Base-by-base conservation (phyloP, 2,797 vertebrate genomes). In the Momotus momota region DNA sequence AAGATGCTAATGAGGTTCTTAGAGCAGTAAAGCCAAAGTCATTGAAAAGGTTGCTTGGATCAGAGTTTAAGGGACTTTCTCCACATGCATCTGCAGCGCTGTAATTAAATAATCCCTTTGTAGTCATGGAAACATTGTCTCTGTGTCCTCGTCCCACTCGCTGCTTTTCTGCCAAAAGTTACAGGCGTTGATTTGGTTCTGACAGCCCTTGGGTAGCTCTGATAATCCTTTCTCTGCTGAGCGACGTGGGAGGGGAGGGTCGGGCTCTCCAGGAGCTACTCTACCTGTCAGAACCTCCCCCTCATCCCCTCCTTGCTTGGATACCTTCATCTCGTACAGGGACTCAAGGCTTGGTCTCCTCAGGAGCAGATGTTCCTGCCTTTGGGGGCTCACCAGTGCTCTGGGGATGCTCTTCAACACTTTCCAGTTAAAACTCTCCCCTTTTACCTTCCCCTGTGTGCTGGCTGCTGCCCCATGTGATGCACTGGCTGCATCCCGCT, bases 61-160 rank as follows among this genome's bases (percentile, higher is more conserved):
- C 90, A 52, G 86, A 79, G 81, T 94, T 93, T 72, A 79, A 88
- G 88, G 92, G 81, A 72, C 81, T 85, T 83, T 86, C 84, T 91
- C 72, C 1, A 3, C 35, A 13, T n/a, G 81, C 83, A 48, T 88
- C 84, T 70, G 71, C 90, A 88, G 90, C 22, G 22, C 96, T 65
- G 71, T 90, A 92, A 96, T 95, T 90, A 96, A 97, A 89, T 95
- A 96, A 96, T 96, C 95, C 93, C 86, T 84, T 64, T 62, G 97
- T 97, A 97, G 96, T 87, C 97, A 98, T 98, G 97, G 98, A 95
- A 96, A 98, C 94, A 19, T 88, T 67, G 80, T 94, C 93, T 88
- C 54, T 25, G 19, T 43, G 86, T 91, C 94, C 93, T 94, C 94
- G 29, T 95, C 92, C 95, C 96, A 90, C 97, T 97, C 84, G 19